Evolutionary conservation across 1,140 invertebrate species (phyloP).

Genomic region (Rhagoletis zephyria): DNA sequence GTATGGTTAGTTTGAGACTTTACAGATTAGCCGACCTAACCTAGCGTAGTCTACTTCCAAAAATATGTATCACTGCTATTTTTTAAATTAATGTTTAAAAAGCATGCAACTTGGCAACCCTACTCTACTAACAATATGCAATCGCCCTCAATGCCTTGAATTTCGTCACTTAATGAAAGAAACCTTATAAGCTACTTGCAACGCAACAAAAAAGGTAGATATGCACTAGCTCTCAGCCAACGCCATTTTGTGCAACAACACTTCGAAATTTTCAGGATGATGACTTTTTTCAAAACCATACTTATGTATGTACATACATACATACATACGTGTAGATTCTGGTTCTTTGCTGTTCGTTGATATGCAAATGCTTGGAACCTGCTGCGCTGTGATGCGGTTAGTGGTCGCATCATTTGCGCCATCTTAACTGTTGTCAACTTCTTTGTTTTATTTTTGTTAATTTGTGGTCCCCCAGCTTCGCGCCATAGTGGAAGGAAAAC

Average conservation of each 20-base stretch:
- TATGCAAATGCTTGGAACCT: slow-evolving; percentile 33
- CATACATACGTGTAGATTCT: background rate
- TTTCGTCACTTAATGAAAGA: slow-evolving; percentile 17
- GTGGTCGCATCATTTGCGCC: slow-evolving; percentile 37
- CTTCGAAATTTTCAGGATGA: background rate
- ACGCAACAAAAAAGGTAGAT: background rate
- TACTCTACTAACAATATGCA: background rate
- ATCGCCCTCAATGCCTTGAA: background rate
- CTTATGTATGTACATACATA: background rate
- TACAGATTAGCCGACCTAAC: no score
- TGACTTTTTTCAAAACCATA: background rate
- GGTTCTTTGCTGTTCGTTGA: no score
- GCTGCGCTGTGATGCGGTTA: background rate
- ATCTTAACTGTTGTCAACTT: slow-evolving; percentile 30
- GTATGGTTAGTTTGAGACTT: no score
- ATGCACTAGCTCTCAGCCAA: background rate
- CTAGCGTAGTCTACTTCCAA: no score
- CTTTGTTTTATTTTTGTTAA: background rate
- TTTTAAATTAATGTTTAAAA: no score
- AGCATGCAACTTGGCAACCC: background rate
- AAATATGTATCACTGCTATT: no score
- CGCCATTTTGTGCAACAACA: slow-evolving; percentile 37
- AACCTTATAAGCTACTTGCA: background rate
- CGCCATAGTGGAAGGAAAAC: no score
- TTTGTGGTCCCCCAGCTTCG: background rate